Percentiles rank a stretch among this genome's conserved stretches.
These are phyloP conservation scores for Lepus townsendii DNA, from an alignment of 2,797 vertebrate species.

Conservation along the genomic window DNA sequence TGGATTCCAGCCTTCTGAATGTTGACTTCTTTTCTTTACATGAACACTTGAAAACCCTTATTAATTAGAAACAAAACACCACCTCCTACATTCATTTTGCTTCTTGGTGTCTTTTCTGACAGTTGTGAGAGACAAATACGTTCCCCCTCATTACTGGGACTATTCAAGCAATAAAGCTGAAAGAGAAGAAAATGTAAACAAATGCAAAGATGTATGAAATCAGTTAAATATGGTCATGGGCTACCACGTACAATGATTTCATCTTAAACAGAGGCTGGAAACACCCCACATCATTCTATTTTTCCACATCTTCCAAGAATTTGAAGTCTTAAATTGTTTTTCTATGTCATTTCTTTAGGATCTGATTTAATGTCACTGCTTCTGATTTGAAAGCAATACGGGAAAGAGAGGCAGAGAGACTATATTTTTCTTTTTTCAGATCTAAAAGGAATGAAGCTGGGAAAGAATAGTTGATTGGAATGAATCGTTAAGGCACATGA, in stretches of 20 bases:
- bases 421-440: constrained; percentile 64
- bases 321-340: constrained; percentile 80
- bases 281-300: constrained; percentile 57
- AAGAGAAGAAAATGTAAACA: constrained; percentile 82
- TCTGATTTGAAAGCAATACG: constrained; percentile 64
- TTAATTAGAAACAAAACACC: constrained; percentile 86
- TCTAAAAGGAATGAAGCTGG: constrained; percentile 31
- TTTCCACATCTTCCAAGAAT: constrained; percentile 39
- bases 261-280: constrained; percentile 74
- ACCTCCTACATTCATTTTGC: constrained; percentile 82
- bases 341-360: constrained; percentile 77
- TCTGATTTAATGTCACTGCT: constrained; percentile 77
- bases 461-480: constrained; percentile 48
- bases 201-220: constrained; percentile 72
- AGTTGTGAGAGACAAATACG: constrained; percentile 83
- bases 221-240: constrained; percentile 61
- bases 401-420: neutral
- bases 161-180: constrained; percentile 81
- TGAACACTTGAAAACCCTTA: constrained; percentile 84
- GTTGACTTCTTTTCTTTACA: constrained; percentile 82
- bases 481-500: neutral
- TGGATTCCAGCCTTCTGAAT: constrained; percentile 71
- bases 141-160: constrained; percentile 83
- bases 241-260: constrained; percentile 56
- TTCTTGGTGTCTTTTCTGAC: constrained; percentile 85